Evolutionary conservation across 2,113 vertebrate genomes (phyloP).

Genomic region (Sciurus niger): DNA sequence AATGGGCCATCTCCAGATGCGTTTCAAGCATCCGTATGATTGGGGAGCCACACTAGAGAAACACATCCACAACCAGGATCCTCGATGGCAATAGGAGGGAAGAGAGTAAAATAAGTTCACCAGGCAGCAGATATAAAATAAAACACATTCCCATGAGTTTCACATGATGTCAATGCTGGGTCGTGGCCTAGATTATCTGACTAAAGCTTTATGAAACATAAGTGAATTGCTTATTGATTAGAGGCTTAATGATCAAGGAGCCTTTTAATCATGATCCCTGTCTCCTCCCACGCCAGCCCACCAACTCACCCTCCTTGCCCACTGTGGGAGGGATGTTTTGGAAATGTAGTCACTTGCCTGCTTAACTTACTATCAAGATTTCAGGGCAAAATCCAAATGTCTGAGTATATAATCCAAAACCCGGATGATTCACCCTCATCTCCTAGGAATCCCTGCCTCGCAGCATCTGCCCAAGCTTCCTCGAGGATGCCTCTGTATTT

Average conservation of each 20-base stretch:
- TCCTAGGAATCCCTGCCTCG: background rate
- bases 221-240: conserved; percentile 65
- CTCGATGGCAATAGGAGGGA: conserved; percentile 8
- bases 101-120: background rate
- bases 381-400: conserved; percentile 26
- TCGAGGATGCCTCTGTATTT: background rate
- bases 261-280: conserved; percentile 35
- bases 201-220: conserved; percentile 59
- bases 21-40: background rate
- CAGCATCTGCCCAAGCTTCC: background rate
- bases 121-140: background rate
- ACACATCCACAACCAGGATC: background rate
- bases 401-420: background rate
- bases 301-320: background rate
- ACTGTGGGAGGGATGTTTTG: background rate
- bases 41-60: background rate
- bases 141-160: background rate
- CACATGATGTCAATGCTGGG: conserved; percentile 10
- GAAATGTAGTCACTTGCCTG: background rate
- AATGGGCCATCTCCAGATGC: background rate
- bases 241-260: conserved; percentile 51
- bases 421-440: background rate
- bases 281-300: background rate
- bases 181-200: conserved; percentile 43
- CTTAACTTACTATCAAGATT: background rate